Conservation (phyloP, 1,140 invertebrate species). For the Acromyrmex heyeri region DNA sequence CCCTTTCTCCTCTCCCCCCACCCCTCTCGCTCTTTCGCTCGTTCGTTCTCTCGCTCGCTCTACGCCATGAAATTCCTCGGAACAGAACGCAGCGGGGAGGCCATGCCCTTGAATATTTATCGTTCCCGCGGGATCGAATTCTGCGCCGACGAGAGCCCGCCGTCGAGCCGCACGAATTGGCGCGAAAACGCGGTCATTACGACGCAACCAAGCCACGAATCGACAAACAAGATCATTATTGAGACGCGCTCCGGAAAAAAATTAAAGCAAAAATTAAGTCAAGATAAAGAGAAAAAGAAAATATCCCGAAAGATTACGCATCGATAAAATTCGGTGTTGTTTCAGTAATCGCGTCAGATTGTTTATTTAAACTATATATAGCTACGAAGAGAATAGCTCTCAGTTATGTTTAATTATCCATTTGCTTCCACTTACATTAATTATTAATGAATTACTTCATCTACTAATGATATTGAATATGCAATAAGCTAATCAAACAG, state of each 20-base stretch:
- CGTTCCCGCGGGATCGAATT: conserved; percentile 73
- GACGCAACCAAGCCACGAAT: conserved; percentile 50
- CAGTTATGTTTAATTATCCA: conserved; percentile 21
- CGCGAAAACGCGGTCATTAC: conserved; percentile 68
- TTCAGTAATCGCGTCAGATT: background rate
- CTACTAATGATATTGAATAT: background rate
- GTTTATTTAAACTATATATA: conserved; percentile 30
- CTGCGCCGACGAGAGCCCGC: conserved; percentile 68
- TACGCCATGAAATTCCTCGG: conserved; percentile 66
- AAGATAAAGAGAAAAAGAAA: background rate
- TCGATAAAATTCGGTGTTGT: background rate
- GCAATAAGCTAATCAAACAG: conserved; percentile 25
- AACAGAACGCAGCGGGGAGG: conserved; percentile 50
- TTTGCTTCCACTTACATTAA: conserved; percentile 15
- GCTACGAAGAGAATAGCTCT: background rate
- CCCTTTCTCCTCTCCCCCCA: too few relatives aligned
- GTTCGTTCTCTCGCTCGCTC: background rate
- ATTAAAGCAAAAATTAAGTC: background rate
- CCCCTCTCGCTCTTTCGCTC: background rate
- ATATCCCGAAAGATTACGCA: background rate
- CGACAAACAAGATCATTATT: conserved; percentile 62
- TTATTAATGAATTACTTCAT: conserved; percentile 16
- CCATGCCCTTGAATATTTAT: conserved; percentile 76
- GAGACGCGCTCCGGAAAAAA: background rate
- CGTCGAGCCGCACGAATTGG: conserved; percentile 63